phyloP scores from a whole-genome alignment of 1,140 invertebrate species.

The Solenopsis fugax region DNA sequence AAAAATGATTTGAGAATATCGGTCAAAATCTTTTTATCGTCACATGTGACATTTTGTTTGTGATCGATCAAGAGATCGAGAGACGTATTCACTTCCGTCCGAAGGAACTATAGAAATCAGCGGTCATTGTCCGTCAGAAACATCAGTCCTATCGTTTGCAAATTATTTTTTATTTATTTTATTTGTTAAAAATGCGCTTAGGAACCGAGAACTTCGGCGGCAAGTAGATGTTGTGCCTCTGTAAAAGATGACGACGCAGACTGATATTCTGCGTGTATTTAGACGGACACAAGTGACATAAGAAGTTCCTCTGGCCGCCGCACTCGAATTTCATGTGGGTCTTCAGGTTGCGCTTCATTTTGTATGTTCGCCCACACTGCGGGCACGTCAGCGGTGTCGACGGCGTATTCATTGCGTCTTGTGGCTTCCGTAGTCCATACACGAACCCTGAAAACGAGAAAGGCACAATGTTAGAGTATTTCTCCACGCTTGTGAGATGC shows the following conservation, averaged over 20 bases:
- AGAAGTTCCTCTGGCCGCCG: slow-evolving; percentile 72
- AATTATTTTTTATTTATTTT: not conserved
- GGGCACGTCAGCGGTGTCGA: slow-evolving; percentile 77
- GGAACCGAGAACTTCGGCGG: slow-evolving; percentile 75
- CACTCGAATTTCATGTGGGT: slow-evolving; percentile 79
- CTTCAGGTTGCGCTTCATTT: slow-evolving; percentile 82
- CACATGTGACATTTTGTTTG: not conserved
- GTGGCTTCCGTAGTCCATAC: not conserved
- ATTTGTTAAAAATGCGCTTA: slow-evolving; percentile 60
- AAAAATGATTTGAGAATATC: too few species aligned
- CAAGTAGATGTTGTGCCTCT: slow-evolving; percentile 75
- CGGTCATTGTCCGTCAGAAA: not conserved
- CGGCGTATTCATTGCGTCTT: not conserved
- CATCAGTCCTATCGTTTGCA: not conserved
- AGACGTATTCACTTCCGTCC: not conserved
- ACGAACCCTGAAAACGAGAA: slow-evolving; percentile 64
- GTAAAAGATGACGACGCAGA: slow-evolving; percentile 76
- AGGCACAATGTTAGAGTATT: slow-evolving; percentile 58
- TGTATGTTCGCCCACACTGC: slow-evolving; percentile 86
- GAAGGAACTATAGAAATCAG: not conserved
- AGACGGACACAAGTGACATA: slow-evolving; percentile 76
- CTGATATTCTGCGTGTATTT: slow-evolving; percentile 78
- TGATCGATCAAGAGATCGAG: not conserved
- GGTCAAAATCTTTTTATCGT: not conserved
- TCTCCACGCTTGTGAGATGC: not conserved